Evolutionary conservation across 2,888 invertebrate genomes (phyloP).

Genomic region (Odontocerum albicorne): DNA sequence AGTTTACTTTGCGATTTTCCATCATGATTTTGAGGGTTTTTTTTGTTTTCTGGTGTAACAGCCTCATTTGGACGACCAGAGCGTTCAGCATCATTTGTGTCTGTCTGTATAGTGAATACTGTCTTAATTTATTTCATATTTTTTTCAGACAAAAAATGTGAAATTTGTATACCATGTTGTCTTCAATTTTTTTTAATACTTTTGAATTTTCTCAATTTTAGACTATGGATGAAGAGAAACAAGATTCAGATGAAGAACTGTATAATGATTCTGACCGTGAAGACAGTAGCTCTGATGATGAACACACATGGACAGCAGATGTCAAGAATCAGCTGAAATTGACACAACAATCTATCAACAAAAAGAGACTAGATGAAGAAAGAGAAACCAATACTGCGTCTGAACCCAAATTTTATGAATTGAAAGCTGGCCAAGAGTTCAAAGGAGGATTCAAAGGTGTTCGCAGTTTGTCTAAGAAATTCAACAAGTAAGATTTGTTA

Average conservation of each 20-base stretch:
- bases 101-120: too few species aligned
- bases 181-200: too few species aligned
- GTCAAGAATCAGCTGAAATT: conserved; percentile 74
- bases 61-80: too few species aligned
- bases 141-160: too few species aligned
- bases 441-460: conserved; percentile 52
- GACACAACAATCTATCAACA: conserved; percentile 23
- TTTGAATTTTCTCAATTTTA: conserved; percentile 35
- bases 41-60: too few species aligned
- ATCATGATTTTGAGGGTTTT: too few species aligned
- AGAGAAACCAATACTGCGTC: conserved; percentile 40
- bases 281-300: conserved; percentile 73
- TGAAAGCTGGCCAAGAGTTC: conserved; percentile 50
- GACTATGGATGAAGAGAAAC: conserved; percentile 48
- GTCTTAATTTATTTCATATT: too few species aligned
- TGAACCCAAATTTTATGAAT: conserved; percentile 36
- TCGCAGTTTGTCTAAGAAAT: conserved; percentile 52
- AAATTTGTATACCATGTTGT: too few species aligned
- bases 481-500: conserved; percentile 51
- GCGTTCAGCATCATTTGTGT: too few species aligned
- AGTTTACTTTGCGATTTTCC: too few species aligned
- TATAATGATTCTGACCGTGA: conserved; percentile 49
- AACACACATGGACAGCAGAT: conserved; percentile 77
- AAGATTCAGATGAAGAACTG: conserved; percentile 57
- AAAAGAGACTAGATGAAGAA: conserved; percentile 52